Conservation (phyloP, 2,113 vertebrate genomes). For the Chionodraco myersi region DNA sequence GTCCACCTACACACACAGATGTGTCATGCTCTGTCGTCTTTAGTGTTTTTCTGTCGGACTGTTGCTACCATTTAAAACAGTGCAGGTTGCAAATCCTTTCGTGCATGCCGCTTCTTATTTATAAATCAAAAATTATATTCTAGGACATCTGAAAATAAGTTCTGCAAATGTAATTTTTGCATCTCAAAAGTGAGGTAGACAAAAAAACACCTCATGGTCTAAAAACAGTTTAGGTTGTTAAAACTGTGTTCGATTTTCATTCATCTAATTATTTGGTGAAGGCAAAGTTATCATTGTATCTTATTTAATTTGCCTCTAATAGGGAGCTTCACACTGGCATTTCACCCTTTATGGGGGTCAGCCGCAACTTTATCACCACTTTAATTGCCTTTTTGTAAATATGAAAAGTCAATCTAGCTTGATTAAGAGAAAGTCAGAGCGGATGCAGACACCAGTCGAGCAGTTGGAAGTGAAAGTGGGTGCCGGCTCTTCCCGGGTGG, state of each 20-base stretch:
- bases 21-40: not conserved
- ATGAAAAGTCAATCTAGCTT: constrained; percentile 39
- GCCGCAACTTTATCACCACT: not conserved
- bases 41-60: not conserved
- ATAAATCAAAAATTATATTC: not conserved
- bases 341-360: constrained; percentile 31
- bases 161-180: not conserved
- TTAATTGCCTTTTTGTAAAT: constrained; percentile 22
- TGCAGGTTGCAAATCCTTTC: not conserved
- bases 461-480: constrained; percentile 31
- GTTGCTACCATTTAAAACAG: constrained; percentile 1
- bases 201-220: not conserved
- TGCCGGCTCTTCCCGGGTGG: constrained; percentile 60
- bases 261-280: too few relatives aligned
- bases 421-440: constrained; percentile 26
- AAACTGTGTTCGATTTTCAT: too few relatives aligned
- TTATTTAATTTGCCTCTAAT: constrained; percentile 8
- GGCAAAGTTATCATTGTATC: not conserved
- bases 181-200: not conserved
- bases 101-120: not conserved
- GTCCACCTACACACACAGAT: not conserved
- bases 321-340: constrained; percentile 15
- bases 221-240: too few relatives aligned
- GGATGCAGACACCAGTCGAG: constrained; percentile 25
- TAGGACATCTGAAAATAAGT: constrained; percentile 1